Evolutionary conservation across 2,797 vertebrate species (phyloP), one percentile per base, ranked within the genome.

Genomic region (Petrocephalus schoutedeni): DNA sequence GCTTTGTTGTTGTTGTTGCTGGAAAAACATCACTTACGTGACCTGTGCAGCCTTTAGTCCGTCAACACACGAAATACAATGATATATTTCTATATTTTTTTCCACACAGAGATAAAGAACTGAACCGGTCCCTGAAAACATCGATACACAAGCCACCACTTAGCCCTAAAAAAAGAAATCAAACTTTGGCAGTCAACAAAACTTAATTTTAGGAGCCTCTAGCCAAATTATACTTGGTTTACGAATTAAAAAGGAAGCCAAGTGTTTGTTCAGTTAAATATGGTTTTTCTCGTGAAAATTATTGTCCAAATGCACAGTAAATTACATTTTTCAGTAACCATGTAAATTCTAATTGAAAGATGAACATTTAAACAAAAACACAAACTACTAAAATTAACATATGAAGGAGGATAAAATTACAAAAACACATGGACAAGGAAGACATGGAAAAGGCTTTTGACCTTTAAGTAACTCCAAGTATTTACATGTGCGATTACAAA

Each of bases 171-270:
- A 87, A 90, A 89, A 85, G 16, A 84, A 86, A 92, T 88, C 91
- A 92, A 89, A 67, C 56, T 91, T 89, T 93, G 92, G 92, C 92
- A 92, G 90, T 89, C 88, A 90, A 57, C 54, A 51, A 57, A 87
- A 89, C 89, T 88, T 93, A 28, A 91, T 92, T 92, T 94, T 92
- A 91, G 90, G 90, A 91, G 91, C 91, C 91, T 88, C 87, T 89
- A 91, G 92, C 89, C 32, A 90, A 92, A 91, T 91, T 89, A 56
- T 80, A 85, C 87, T 53, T 49, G 61, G 23, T 89, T 91, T 90
- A 90, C 91, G 93, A 90, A 88, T 87, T 89, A 87, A 88, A 54
- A 87, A 89, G 87, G 53, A 88, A 85, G 89, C 86, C 86, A 74
- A 89, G 19, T 64, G 12, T 84, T 80, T 89, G 10, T 84, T 58